Evolutionary conservation across 2,888 invertebrate genomes (phyloP).

Genomic region (Lithophane semibrunnea): DNA sequence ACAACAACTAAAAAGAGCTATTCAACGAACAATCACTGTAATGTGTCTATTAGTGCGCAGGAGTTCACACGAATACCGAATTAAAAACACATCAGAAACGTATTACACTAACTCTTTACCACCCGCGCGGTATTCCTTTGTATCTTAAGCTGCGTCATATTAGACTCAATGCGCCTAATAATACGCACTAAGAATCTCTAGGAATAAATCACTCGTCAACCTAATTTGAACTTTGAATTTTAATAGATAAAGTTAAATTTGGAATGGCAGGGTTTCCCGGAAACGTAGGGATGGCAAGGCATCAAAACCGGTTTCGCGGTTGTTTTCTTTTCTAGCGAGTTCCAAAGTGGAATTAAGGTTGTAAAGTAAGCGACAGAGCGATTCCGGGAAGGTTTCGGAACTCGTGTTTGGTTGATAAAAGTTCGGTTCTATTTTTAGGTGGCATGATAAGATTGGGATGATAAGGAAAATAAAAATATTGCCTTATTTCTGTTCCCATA

Average conservation of each 20-base stretch:
- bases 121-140: constrained; percentile 72
- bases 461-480: background rate
- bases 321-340: constrained; percentile 68
- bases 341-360: constrained; percentile 73
- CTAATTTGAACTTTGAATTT: constrained; percentile 24
- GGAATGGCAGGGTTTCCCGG: constrained; percentile 62
- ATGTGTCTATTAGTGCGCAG: constrained; percentile 86
- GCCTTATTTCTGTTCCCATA: background rate
- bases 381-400: constrained; percentile 49
- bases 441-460: background rate
- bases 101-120: constrained; percentile 86
- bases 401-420: constrained; percentile 47
- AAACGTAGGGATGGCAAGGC: constrained; percentile 70
- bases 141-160: constrained; percentile 36
- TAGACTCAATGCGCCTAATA: constrained; percentile 32
- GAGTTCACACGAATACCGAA: constrained; percentile 87
- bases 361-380: constrained; percentile 54
- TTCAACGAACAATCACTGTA: constrained; percentile 73
- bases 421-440: constrained; percentile 5
- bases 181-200: constrained; percentile 52
- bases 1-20: constrained; percentile 67
- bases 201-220: background rate
- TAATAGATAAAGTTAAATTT: constrained; percentile 39
- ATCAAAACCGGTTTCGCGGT: constrained; percentile 67
- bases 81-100: constrained; percentile 89